Base-by-base conservation (phyloP, 2,888 invertebrate species). In the Drosophila affinis region DNA sequence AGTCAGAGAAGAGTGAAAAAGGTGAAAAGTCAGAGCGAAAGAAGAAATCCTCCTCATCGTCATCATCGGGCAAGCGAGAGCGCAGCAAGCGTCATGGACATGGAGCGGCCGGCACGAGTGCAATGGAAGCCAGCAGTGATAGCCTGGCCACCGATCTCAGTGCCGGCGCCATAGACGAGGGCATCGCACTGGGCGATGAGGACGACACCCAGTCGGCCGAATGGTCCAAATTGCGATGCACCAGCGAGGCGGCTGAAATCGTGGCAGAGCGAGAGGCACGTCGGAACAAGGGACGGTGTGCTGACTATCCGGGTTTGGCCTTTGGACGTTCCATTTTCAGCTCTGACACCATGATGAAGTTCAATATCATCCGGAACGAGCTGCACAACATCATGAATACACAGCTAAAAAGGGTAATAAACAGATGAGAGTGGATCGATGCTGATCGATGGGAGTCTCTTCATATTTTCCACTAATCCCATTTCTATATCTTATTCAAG, bases 271-370 rank as follows among this genome's bases (percentile, higher is more conserved):
- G 97, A 74, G 97, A 97, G 90, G 95, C 94, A 65, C 93, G 96
- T 58, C 92, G 95, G 68, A 94, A 96, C 84, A 94, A 95, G 84
- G 94, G 96, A 85, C 94, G 97, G 92, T 97, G 97, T 92, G 96
- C 97, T 47, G 98, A 98, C 91, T 98, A 98, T 93, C 98, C 98
- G 0, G 98, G 98, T 32, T 93, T 98, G 68, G 97, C 97, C 2
- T 97, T 98, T 91, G 97, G 97, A 58, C 95, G 96, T 82, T 97
- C 97, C 76, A 96, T 98, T 91, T 98, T 98, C 93, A 98, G 97
- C 91, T 98, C 98, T 64, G 98, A 98, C 91, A 98, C 98, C 10
- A 96, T 98, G 95, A 98, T 99, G 96, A 98, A 98, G 93, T 98
- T 98, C 93, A 97, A 96, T 92, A 96, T 99, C 83, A 99, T 99